Evolutionary conservation across 2,888 invertebrate species (phyloP).

Genomic region (Carpatolechia fugitivella): DNA sequence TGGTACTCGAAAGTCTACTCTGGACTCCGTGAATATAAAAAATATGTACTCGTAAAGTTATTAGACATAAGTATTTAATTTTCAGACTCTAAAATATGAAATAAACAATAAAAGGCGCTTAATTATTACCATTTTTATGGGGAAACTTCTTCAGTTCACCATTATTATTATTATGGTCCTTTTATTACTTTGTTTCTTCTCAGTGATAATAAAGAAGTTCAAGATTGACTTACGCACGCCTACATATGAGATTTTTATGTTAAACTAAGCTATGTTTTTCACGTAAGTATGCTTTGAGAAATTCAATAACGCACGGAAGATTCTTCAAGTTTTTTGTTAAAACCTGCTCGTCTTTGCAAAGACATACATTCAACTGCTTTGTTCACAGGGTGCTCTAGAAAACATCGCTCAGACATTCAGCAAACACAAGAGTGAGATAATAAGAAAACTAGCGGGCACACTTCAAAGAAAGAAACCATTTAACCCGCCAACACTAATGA

Average conservation of each 20-base stretch:
- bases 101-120: no score
- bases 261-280: no score
- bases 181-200: background rate
- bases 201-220: background rate
- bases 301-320: no score
- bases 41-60: slow-evolving; percentile 10
- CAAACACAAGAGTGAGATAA: slow-evolving; percentile 12
- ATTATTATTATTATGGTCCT: background rate
- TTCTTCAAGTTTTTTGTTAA: no score
- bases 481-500: slow-evolving; percentile 17
- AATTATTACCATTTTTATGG: no score
- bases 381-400: background rate
- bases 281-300: no score
- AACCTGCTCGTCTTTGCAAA: background rate
- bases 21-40: slow-evolving; percentile 23
- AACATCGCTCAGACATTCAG: slow-evolving; percentile 16
- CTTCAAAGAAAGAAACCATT: slow-evolving; percentile 13
- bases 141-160: no score
- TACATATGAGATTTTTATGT: no score
- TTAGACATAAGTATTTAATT: background rate
- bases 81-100: no score
- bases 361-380: background rate
- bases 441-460: slow-evolving; percentile 12
- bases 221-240: no score
- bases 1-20: slow-evolving; percentile 35